Evolutionary conservation across 2,797 vertebrate species (phyloP), one percentile per base, ranked within the genome.

Genomic region (Distichodus sexfasciatus): DNA sequence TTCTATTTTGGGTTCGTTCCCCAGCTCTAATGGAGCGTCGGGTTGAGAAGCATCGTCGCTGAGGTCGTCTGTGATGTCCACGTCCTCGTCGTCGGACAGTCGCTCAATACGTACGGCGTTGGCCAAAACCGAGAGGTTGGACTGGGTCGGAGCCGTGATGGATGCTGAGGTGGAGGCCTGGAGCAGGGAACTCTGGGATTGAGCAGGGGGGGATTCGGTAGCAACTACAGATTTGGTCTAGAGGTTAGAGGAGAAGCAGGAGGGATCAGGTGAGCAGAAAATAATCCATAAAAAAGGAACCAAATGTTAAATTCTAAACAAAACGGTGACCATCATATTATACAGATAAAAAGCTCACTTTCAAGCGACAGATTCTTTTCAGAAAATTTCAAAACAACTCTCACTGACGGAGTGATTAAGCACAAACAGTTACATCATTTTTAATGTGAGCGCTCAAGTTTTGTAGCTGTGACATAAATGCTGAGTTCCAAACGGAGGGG

Each of bases 51-150:
- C 59, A 7, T 84, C 81, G 0, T 85, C 92, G 61, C 93, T 92
- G 69, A 88, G 36, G 55, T 94, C 95, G 65, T 99, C 95, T 0
- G 96, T 98, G 83, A 99, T 97, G 78, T 99, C 95, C 14, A 99
- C 94, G 12, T 99, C 90, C 82, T 98, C 96, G 17, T 98, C 94
- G 40, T 97, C 95, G 4, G 94, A 97, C 50, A 97, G 88, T 53
- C 89, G 92, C 81, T 98, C 94, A 24, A 98, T 98, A 65, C 93
- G 95, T 55, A 99, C 91, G 0, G 92, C 86, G 0, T 97, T 98
- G 78, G 90, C 68, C 68, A 94, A 88, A 48, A 88, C 82, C 40
- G 90, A 47, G 0, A 61, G 8, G 4, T 75, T 69, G 43, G 54
- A 57, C 35, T 57, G 71, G 14, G 46, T 31, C 10, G 67, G n/a